Percentiles rank a stretch among this genome's conserved stretches.
Conservation (phyloP, 2,888 invertebrate species). For the Athetis lepigone region DNA sequence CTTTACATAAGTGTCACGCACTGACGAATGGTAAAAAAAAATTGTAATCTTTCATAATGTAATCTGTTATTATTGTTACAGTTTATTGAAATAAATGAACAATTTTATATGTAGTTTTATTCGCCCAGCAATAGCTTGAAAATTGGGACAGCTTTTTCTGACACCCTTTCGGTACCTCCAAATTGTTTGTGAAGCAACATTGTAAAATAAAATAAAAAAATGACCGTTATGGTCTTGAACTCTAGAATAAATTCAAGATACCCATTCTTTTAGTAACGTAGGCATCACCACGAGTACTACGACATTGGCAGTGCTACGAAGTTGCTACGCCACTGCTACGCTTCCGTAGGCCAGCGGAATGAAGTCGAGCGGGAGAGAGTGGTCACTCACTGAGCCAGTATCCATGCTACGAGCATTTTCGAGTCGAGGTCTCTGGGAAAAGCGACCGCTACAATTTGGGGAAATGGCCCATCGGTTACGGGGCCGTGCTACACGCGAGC, state of each 20-base stretch:
- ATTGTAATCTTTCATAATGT: conserved; percentile 11
- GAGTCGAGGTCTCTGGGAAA: conserved; percentile 80
- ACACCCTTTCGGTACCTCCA: no score
- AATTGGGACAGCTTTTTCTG: conserved; percentile 1
- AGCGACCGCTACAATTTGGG: conserved; percentile 77
- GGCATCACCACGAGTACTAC: conserved; percentile 24
- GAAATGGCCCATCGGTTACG: conserved; percentile 80
- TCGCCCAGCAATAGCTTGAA: not conserved
- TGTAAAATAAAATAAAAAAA: conserved; percentile 5
- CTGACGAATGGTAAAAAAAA: conserved; percentile 49
- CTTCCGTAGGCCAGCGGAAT: conserved; percentile 48
- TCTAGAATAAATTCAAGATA: conserved; percentile 14
- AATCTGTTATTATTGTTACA: no score
- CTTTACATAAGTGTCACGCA: conserved; percentile 61
- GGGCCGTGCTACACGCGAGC: conserved; percentile 58
- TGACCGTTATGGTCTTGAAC: conserved; percentile 23
- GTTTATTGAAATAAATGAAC: not conserved
- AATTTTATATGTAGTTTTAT: not conserved
- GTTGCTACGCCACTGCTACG: conserved; percentile 67
- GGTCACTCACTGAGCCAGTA: conserved; percentile 78
- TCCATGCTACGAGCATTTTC: conserved; percentile 61
- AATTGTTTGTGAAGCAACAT: conserved; percentile 3
- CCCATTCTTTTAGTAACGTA: conserved; percentile 14
- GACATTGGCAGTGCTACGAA: conserved; percentile 62
- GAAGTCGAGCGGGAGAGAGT: conserved; percentile 63